phyloP scores from a whole-genome alignment of 2,797 vertebrate species.

The Gobionotothen gibberifrons region DNA sequence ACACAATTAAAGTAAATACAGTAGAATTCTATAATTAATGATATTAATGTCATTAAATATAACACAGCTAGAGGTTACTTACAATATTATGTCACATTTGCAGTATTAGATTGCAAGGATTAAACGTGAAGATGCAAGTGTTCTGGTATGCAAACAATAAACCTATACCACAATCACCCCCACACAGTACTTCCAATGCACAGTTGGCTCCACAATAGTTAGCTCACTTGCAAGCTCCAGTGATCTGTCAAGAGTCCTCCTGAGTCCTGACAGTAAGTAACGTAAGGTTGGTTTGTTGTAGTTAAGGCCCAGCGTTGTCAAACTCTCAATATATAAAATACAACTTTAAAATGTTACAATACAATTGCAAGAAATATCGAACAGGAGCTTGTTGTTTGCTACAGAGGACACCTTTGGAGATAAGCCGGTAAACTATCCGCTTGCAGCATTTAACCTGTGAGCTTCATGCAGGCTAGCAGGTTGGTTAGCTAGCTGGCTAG shows the following conservation, averaged over 20 bases:
- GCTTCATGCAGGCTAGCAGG: slow-evolving; percentile 55
- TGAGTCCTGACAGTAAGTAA: slow-evolving; percentile 1
- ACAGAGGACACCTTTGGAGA: not conserved
- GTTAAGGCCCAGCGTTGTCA: slow-evolving; percentile 57
- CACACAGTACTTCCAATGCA: not conserved
- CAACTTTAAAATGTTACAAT: not conserved
- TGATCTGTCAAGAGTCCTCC: slow-evolving; percentile 12
- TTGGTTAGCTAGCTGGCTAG: slow-evolving; percentile 51
- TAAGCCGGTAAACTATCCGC: slow-evolving; percentile 7
- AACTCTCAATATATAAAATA: not conserved
- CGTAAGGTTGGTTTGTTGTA: slow-evolving; percentile 19
- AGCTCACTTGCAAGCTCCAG: slow-evolving; percentile 1
- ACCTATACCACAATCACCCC: not conserved
- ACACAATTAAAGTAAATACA: not conserved
- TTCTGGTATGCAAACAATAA: not conserved
- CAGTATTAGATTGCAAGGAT: not conserved
- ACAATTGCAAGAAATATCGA: not conserved
- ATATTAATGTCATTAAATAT: too few relatives aligned
- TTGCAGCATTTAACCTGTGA: slow-evolving; percentile 35
- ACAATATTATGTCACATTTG: not conserved
- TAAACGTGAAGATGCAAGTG: not conserved
- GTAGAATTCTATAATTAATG: not conserved
- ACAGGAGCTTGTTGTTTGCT: not conserved
- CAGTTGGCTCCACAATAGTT: not conserved
- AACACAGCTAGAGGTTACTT: too few relatives aligned